Base-by-base conservation (phyloP, 2,797 vertebrate species). In the Sciaenops ocellatus region DNA sequence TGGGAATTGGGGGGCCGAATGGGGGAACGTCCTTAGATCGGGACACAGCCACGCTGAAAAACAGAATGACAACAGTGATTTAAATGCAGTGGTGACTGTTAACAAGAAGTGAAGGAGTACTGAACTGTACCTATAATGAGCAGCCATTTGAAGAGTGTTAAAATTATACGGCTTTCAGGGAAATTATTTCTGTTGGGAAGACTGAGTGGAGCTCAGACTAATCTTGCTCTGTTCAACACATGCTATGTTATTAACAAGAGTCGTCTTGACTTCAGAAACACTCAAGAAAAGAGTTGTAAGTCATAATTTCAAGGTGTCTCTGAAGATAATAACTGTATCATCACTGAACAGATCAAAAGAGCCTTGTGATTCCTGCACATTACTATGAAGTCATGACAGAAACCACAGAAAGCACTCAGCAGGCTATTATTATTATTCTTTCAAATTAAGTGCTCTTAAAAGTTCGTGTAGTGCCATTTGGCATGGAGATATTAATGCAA, bases 21-120 rank as follows among this genome's bases (percentile, higher is more conserved):
- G 97, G 95, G 76, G 98, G 98, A 70, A 99, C 98, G 42, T 99
- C 98, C 95, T 98, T 99, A 59, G 98, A 99, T 87, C 98, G 95
- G 82, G 98, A 98, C 76, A 99, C 97, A 12, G 97, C 97, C 84
- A 99, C 98, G 42, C 98, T 99, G 90, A 1, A 91, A 85, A 80
- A 74, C 6, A 76, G 12, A 60, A 46, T 7, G 26, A 12, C 51
- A 52, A 41, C 12, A 50, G 56, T 83, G 12, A 70, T 72, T 78
- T 28, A 82, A 56, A 73, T 18, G 7, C 6, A 22, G n/a, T 8
- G 38, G 28, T 60, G 72, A 72, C 66, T 77, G 48, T 28, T 24
- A 61, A 38, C 63, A 69, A 76, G 46, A 68, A 52, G 28, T 34
- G 34, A 52, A 28, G 11, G 9, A 66, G 30, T 34, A 78, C 76